Evolutionary conservation across 2,888 invertebrate genomes (phyloP).

Genomic region (Ischnura elegans): DNA sequence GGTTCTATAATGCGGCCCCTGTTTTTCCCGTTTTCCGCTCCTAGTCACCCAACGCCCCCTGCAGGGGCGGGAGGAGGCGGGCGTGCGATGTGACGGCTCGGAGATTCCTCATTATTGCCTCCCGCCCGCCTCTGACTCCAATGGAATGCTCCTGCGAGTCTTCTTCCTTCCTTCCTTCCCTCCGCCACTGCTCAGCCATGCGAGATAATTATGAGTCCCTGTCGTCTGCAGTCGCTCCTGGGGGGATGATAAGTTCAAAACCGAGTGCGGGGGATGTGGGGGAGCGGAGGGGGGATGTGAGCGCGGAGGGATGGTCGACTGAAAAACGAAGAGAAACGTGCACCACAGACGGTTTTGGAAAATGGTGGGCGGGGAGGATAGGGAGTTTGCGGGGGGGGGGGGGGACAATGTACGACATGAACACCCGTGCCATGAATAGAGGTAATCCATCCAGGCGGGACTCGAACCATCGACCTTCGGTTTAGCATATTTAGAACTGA

Average conservation of each 20-base stretch:
- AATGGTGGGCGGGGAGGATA: no score
- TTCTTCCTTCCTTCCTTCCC: neutral
- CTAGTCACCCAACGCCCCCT: neutral
- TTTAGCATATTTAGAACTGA: no score
- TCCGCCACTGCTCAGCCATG: neutral
- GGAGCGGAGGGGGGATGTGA: neutral
- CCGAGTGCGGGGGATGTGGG: neutral
- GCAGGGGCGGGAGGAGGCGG: neutral
- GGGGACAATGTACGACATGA: no score
- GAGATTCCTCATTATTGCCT: slow-evolving; percentile 57
- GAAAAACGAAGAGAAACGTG: neutral
- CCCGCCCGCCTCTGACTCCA: slow-evolving; percentile 60
- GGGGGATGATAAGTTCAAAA: slow-evolving; percentile 25
- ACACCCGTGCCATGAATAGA: no score
- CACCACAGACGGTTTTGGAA: no score
- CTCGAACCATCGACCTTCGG: no score
- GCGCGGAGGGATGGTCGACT: neutral
- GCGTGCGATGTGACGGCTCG: slow-evolving; percentile 26
- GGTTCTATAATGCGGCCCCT: no score
- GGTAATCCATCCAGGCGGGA: no score
- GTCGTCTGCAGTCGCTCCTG: slow-evolving; percentile 47
- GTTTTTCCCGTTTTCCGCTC: no score
- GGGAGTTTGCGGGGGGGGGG: neutral
- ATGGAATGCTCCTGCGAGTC: neutral
- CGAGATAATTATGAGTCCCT: slow-evolving; percentile 59